These are phyloP conservation scores for Xiphydria camelus DNA, from an alignment of 2,888 invertebrate genomes.

Conservation along the genomic window DNA sequence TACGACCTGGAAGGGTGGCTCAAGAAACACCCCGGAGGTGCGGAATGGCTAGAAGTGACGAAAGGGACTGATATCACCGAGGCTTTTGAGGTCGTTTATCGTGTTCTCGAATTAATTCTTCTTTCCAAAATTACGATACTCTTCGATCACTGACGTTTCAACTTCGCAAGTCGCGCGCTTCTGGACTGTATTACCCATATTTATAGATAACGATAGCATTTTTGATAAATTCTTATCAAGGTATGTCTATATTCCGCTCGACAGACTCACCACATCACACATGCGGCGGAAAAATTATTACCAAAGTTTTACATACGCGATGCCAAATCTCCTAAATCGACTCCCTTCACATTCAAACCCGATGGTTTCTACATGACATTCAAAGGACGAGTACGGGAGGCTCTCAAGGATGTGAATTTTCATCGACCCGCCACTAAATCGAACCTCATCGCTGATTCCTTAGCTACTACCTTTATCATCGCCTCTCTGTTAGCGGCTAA, in stretches of 20 bases:
- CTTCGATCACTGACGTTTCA: too few relatives aligned
- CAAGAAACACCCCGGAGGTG: slow-evolving; percentile 82
- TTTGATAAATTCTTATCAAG: background rate
- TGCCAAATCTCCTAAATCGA: slow-evolving; percentile 67
- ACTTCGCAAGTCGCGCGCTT: too few relatives aligned
- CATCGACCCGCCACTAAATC: slow-evolving; percentile 48
- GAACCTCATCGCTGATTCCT: slow-evolving; percentile 46
- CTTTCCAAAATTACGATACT: too few relatives aligned
- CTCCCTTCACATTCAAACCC: slow-evolving; percentile 73
- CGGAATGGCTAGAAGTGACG: slow-evolving; percentile 72
- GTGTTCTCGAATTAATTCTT: too few relatives aligned
- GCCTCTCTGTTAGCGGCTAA: slow-evolving; percentile 30
- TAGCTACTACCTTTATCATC: slow-evolving; percentile 25
- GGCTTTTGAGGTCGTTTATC: slow-evolving; percentile 71
- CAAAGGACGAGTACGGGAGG: slow-evolving; percentile 63
- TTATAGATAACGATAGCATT: background rate
- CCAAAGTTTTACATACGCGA: slow-evolving; percentile 69
- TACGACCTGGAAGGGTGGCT: slow-evolving; percentile 85
- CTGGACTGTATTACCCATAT: too few relatives aligned
- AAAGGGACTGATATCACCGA: slow-evolving; percentile 83
- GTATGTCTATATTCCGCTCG: too few relatives aligned
- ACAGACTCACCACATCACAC: slow-evolving; percentile 67
- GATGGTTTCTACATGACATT: slow-evolving; percentile 76
- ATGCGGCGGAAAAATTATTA: slow-evolving; percentile 63
- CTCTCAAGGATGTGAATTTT: slow-evolving; percentile 62